phyloP scores from a whole-genome alignment of 2,113 vertebrate genomes.

The Phrynosoma platyrhinos region DNA sequence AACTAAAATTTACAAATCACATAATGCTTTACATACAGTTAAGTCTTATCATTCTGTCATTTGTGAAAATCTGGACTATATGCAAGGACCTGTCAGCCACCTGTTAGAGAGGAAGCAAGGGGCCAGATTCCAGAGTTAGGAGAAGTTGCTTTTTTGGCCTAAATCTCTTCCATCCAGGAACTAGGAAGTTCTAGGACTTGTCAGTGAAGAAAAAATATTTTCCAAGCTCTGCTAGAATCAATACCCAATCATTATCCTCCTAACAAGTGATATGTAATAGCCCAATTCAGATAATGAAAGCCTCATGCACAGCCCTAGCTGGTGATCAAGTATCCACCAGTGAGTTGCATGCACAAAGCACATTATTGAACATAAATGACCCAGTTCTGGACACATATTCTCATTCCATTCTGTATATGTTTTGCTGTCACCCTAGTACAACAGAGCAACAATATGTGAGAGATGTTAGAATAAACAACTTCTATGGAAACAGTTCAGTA shows the following conservation, averaged over 20 bases:
- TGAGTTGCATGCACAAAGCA: background rate
- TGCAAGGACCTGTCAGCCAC: background rate
- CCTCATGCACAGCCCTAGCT: background rate
- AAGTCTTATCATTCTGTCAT: background rate
- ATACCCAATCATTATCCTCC: background rate
- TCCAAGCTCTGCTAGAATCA: background rate
- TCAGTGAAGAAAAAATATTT: too few species aligned
- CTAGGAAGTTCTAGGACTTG: too few species aligned
- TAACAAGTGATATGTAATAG: background rate
- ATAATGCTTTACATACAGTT: background rate
- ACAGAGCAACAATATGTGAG: background rate
- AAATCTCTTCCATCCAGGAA: too few species aligned
- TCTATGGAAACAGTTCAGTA: conserved; percentile 76
- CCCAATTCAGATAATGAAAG: background rate
- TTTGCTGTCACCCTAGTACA: background rate
- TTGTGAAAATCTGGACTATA: too few species aligned
- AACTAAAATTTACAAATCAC: background rate
- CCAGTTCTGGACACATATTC: background rate
- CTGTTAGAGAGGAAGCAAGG: background rate
- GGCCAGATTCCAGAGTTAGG: background rate
- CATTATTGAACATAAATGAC: background rate
- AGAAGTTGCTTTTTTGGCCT: background rate
- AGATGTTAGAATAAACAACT: conserved; percentile 69
- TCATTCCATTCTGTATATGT: background rate
- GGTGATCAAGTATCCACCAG: background rate